Evolutionary conservation across 2,888 invertebrate genomes (phyloP).

Genomic region (Gymnocheta viridis): DNA sequence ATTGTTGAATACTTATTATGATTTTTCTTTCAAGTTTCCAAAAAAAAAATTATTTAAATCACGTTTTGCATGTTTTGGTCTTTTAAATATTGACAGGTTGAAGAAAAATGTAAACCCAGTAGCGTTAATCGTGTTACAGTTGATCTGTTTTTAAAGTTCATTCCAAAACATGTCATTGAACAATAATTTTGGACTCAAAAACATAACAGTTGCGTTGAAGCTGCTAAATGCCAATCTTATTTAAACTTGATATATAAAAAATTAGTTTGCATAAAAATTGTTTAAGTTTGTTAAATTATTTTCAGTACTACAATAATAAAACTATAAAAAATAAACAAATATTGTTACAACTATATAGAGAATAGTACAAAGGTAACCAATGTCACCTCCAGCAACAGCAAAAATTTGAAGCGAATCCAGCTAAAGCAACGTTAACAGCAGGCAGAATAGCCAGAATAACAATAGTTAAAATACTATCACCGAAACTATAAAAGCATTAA

Average conservation of each 20-base stretch:
- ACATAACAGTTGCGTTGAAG: background rate
- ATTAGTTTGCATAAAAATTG: background rate
- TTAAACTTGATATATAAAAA: background rate
- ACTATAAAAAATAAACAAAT: too few relatives aligned
- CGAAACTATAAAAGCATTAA: too few relatives aligned
- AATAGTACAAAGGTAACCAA: too few relatives aligned
- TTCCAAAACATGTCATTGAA: slow-evolving; percentile 44
- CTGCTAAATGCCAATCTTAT: background rate
- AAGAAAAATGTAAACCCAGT: background rate
- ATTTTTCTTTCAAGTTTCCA: background rate
- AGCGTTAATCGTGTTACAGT: slow-evolving; percentile 32
- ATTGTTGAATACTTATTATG: background rate
- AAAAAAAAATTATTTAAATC: slow-evolving; percentile 33
- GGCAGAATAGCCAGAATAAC: too few relatives aligned
- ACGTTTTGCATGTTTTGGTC: slow-evolving; percentile 58
- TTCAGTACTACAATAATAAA: too few relatives aligned
- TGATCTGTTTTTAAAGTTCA: slow-evolving; percentile 62
- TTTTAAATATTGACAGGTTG: background rate
- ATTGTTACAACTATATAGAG: too few relatives aligned
- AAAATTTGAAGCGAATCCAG: too few relatives aligned
- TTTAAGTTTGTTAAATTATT: background rate
- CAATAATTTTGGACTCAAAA: background rate
- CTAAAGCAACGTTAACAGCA: too few relatives aligned
- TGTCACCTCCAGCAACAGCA: too few relatives aligned
- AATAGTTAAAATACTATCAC: too few relatives aligned